A percentile compares a stretch with the other conserved stretches of the same genome.
These are phyloP conservation scores for Micrasema minimum DNA, from an alignment of 1,140 invertebrate genomes.

Conservation along the genomic window DNA sequence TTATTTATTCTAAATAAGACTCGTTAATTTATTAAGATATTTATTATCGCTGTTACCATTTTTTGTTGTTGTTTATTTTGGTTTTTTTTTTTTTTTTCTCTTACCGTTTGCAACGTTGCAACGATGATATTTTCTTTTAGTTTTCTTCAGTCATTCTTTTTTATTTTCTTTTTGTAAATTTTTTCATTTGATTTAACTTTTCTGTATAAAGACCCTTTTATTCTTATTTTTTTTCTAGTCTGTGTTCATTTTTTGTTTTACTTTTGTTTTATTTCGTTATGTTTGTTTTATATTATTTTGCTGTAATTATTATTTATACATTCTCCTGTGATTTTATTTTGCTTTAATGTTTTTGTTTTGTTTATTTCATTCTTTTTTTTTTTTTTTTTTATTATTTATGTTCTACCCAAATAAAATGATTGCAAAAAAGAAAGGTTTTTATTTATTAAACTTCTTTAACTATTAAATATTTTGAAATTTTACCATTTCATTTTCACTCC, in stretches of 20 bases:
- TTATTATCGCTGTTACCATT: too few relatives aligned
- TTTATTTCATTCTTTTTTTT: slow-evolving; percentile 35
- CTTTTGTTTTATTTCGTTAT: slow-evolving; percentile 28
- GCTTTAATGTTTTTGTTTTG: slow-evolving; percentile 24
- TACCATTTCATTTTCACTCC: too few relatives aligned
- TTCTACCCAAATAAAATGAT: too few relatives aligned
- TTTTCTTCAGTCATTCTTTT: slow-evolving; percentile 10
- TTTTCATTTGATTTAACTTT: slow-evolving; percentile 35
- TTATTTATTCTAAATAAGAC: slow-evolving; percentile 12
- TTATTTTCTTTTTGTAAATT: slow-evolving; percentile 40
- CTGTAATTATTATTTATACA: slow-evolving; percentile 40
- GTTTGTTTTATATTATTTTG: too few relatives aligned
- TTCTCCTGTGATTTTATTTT: slow-evolving; percentile 40
- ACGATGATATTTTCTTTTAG: slow-evolving; percentile 28
- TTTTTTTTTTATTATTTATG: slow-evolving; percentile 28
- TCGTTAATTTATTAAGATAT: neutral
- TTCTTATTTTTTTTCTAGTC: slow-evolving; percentile 8
- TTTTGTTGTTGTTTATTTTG: too few relatives aligned
- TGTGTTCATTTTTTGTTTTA: slow-evolving; percentile 26
- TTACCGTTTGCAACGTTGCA: slow-evolving; percentile 13
- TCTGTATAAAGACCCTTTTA: slow-evolving; percentile 8
- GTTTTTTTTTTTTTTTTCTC: slow-evolving; percentile 11
- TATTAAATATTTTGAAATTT: too few relatives aligned
- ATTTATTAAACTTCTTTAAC: too few relatives aligned
- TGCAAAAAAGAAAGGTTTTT: too few relatives aligned